Percentiles rank a stretch among this genome's conserved stretches.
phyloP scores from a whole-genome alignment of 2,797 vertebrate species.

The Smutsia temminckii region DNA sequence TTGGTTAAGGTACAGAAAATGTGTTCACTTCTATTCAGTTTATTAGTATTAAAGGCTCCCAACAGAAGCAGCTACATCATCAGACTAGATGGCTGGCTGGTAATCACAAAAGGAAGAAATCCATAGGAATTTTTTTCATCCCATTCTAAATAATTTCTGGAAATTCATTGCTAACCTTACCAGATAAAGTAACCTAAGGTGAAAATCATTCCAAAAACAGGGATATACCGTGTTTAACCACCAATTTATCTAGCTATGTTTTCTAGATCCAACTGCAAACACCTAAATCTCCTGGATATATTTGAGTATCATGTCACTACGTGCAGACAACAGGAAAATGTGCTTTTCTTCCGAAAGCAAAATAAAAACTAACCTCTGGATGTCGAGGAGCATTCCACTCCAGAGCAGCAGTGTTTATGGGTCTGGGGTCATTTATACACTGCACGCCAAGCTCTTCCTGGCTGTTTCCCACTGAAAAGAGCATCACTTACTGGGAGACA shows the following conservation, averaged over 20 bases:
- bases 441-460: neutral
- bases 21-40: neutral
- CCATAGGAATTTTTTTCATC: neutral
- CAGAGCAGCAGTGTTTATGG: slow-evolving; percentile 6
- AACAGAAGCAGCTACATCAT: neutral
- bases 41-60: neutral
- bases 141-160: neutral
- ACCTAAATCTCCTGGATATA: neutral
- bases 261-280: neutral
- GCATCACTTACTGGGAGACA: neutral
- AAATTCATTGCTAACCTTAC: neutral
- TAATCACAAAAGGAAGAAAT: neutral
- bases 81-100: neutral
- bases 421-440: neutral
- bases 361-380: neutral
- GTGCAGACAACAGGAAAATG: neutral
- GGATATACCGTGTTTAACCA: neutral
- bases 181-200: neutral
- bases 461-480: neutral
- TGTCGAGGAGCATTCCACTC: slow-evolving; percentile 16
- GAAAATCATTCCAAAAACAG: neutral
- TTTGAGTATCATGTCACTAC: neutral
- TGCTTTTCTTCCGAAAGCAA: slow-evolving; percentile 36
- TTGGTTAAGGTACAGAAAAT: neutral
- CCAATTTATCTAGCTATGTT: neutral